phyloP scores from a whole-genome alignment of 2,797 vertebrate species.

The Psittacula echo region DNA sequence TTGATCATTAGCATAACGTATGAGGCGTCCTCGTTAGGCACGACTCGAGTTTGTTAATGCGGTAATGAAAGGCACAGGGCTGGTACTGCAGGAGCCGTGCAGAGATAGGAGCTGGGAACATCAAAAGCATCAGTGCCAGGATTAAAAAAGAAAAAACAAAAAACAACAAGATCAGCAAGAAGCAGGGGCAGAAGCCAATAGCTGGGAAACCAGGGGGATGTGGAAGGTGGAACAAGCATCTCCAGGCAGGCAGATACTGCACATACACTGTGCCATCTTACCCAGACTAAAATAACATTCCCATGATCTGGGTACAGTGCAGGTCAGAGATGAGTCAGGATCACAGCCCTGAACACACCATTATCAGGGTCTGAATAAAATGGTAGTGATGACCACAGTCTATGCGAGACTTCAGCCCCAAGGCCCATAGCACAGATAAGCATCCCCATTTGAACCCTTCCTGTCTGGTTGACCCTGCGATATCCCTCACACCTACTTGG shows the following conservation, averaged over 20 bases:
- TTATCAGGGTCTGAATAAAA: background rate
- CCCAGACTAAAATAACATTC: background rate
- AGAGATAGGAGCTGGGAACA: conserved; percentile 57
- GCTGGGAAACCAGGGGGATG: background rate
- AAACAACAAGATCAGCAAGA: background rate
- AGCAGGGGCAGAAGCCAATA: conserved; percentile 2
- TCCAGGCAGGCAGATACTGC: background rate
- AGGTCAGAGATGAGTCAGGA: background rate
- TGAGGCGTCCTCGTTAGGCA: conserved; percentile 93
- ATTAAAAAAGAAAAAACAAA: conserved; percentile 24
- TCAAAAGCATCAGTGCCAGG: conserved; percentile 43
- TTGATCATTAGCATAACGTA: conserved; percentile 99
- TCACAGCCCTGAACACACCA: accelerated
- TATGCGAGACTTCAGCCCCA: accelerated
- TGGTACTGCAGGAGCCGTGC: conserved; percentile 58
- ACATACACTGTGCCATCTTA: accelerated
- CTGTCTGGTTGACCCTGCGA: background rate
- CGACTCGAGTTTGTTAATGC: conserved; percentile 88
- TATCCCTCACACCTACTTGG: background rate
- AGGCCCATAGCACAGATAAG: accelerated
- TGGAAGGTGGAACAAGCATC: background rate
- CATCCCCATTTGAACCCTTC: background rate
- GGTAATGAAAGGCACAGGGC: conserved; percentile 82
- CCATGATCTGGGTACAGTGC: background rate
- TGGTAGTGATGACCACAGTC: background rate